phyloP scores from a whole-genome alignment of 2,113 vertebrate species.

The Pyxicephalus adspersus region DNA sequence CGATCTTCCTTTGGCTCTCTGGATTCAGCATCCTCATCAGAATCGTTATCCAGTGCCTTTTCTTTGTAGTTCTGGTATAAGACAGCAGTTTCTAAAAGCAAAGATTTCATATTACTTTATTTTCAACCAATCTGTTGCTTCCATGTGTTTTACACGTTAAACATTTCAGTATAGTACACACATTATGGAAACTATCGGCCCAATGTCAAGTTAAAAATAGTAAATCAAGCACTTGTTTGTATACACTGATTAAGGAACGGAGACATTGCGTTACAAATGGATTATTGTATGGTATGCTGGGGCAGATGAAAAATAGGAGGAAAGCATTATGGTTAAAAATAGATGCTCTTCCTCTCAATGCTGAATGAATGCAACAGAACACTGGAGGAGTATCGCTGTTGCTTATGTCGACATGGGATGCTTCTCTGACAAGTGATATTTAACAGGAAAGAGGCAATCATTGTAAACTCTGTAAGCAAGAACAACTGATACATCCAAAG shows the following conservation, averaged over 20 bases:
- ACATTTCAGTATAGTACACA: not conserved
- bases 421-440: too few species aligned
- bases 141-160: not conserved
- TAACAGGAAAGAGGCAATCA: too few species aligned
- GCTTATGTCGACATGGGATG: too few species aligned
- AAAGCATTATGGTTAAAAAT: too few species aligned
- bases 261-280: not conserved
- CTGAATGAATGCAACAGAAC: too few species aligned
- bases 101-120: too few species aligned
- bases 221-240: not conserved
- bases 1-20: constrained; percentile 78
- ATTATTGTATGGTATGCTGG: not conserved
- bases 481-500: too few species aligned
- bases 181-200: constrained; percentile 10
- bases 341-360: too few species aligned
- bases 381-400: too few species aligned
- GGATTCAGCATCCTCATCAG: constrained; percentile 86
- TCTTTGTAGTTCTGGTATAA: constrained; percentile 98
- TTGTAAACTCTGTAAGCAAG: too few species aligned
- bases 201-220: not conserved
- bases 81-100: constrained; percentile 68
- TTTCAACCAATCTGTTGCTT: too few species aligned
- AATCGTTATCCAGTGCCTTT: constrained; percentile 92
- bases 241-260: not conserved
- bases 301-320: not conserved